phyloP scores from a whole-genome alignment of 92 coral and sea anemone species.

The Desmophyllum pertusum region DNA sequence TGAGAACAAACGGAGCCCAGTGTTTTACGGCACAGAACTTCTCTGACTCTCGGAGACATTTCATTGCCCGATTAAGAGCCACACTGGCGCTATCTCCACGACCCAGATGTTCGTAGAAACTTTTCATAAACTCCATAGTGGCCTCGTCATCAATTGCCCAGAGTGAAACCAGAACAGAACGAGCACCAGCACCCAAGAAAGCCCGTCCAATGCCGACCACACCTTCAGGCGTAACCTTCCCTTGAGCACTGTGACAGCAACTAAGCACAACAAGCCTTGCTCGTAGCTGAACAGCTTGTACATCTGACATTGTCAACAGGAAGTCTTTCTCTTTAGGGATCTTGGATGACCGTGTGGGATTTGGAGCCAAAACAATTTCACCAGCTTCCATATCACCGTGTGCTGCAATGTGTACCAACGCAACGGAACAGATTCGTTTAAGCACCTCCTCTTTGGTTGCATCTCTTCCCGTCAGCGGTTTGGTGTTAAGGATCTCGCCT shows the following conservation, averaged over 20 bases:
- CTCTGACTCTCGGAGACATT: background rate
- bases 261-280: background rate
- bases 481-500: background rate
- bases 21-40: background rate
- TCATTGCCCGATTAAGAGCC: background rate
- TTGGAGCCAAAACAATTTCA: background rate
- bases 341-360: background rate
- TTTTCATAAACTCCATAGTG: background rate
- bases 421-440: background rate
- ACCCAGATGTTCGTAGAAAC: background rate
- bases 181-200: constrained; percentile 31
- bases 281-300: background rate
- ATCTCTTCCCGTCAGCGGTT: background rate
- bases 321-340: background rate
- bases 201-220: constrained; percentile 5
- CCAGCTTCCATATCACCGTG: background rate
- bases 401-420: background rate
- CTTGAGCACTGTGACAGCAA: background rate
- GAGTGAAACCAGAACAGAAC: constrained; percentile 32
- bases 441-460: background rate
- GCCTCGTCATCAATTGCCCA: constrained; percentile 43
- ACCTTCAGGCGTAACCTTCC: background rate
- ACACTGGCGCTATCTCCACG: background rate
- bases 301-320: background rate
- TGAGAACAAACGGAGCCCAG: background rate